These are phyloP conservation scores for Pentamera pediparva DNA, from an alignment of 53 echinoderm and acorn worm genomes.

Conservation along the genomic window DNA sequence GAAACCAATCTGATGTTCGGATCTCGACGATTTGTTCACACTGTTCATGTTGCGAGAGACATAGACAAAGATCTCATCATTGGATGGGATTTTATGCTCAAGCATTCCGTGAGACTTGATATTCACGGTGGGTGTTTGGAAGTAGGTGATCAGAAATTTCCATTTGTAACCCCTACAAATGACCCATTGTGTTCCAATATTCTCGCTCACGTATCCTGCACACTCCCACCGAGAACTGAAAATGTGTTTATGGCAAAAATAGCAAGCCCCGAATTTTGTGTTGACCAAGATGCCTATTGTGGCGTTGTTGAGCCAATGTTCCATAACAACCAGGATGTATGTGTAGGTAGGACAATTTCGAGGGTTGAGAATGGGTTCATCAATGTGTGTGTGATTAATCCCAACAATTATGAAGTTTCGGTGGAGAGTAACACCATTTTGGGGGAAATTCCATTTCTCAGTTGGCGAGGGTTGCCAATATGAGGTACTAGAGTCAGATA, in stretches of 20 bases:
- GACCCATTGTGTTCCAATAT: not conserved
- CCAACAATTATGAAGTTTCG: not conserved
- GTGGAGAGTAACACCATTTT: not conserved
- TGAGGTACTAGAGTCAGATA: not conserved
- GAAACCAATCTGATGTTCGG: not conserved
- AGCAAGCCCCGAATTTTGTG: not conserved
- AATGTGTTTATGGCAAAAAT: not conserved
- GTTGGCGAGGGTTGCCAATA: not conserved
- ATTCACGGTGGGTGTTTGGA: not conserved
- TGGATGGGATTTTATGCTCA: slow-evolving; percentile 14
- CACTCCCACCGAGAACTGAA: not conserved
- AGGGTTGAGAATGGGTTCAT: not conserved
- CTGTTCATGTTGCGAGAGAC: slow-evolving; percentile 1
- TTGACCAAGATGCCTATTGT: not conserved
- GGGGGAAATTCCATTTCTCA: not conserved
- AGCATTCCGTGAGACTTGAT: not conserved
- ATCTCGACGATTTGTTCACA: not conserved
- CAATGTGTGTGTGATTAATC: not conserved
- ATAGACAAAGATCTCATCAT: not conserved
- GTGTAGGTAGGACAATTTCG: not conserved
- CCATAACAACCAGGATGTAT: not conserved
- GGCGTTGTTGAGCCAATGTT: not conserved
- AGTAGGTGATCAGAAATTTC: not conserved
- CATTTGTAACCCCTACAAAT: not conserved
- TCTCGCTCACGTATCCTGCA: not conserved